phyloP scores from a whole-genome alignment of 2,113 vertebrate genomes.

The Phainopepla nitens region DNA sequence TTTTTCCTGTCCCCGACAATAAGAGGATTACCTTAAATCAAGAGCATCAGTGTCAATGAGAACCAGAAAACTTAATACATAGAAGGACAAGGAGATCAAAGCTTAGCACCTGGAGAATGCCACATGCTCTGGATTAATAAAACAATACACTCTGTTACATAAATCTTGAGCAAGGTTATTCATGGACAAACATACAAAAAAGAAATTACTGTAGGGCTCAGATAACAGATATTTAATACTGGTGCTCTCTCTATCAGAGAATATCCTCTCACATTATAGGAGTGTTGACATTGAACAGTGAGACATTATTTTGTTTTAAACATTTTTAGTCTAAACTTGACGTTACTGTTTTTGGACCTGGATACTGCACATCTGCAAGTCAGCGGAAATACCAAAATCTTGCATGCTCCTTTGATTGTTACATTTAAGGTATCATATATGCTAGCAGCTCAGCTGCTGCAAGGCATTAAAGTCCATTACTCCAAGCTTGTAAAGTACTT shows the following conservation, averaged over 20 bases:
- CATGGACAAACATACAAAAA: conserved; percentile 47
- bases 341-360: conserved; percentile 79
- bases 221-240: conserved; percentile 70
- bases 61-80: conserved; percentile 67
- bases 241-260: conserved; percentile 49
- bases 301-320: conserved; percentile 82
- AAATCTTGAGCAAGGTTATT: conserved; percentile 71
- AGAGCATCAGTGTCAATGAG: conserved; percentile 70
- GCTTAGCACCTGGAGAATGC: conserved; percentile 75
- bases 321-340: conserved; percentile 76
- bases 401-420: conserved; percentile 95
- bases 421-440: conserved; percentile 98
- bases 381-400: conserved; percentile 92
- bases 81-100: conserved; percentile 73
- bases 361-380: conserved; percentile 86
- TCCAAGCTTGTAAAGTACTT: conserved; percentile 91
- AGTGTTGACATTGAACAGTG: conserved; percentile 79
- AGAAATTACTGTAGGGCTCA: conserved; percentile 70
- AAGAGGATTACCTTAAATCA: conserved; percentile 72
- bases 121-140: conserved; percentile 75
- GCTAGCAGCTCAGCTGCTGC: conserved; percentile 93
- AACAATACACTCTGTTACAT: conserved; percentile 70
- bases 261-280: conserved; percentile 16
- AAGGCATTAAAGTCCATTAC: conserved; percentile 90
- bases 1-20: conserved; percentile 28